Evolutionary conservation across 2,797 vertebrate genomes (phyloP).

Genomic region (Sebastes goodei): DNA sequence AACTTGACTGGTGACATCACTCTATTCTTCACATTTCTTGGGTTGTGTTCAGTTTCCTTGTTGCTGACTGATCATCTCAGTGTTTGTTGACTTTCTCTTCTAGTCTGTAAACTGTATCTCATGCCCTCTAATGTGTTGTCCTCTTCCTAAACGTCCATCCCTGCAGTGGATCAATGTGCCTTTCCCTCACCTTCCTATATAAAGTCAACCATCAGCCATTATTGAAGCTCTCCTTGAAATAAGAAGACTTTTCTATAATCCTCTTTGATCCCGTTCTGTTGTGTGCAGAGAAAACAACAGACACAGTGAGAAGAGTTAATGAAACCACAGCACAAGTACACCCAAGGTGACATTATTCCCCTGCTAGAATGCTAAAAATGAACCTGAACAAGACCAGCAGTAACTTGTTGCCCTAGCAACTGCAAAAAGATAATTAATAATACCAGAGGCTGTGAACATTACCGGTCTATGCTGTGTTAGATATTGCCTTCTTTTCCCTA

Average conservation of each 20-base stretch:
- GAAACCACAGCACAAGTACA: slow-evolving; percentile 28
- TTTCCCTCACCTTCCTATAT: background rate
- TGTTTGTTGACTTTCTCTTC: background rate
- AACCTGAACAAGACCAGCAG: background rate
- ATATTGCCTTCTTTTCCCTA: background rate
- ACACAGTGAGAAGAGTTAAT: background rate
- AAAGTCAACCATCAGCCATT: background rate
- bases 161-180: background rate
- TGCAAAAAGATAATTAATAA: slow-evolving; percentile 1
- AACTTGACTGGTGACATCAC: background rate
- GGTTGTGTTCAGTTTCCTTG: no score
- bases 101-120: background rate
- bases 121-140: background rate
- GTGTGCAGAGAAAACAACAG: background rate
- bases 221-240: background rate
- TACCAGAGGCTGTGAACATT: background rate
- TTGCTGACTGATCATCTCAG: no score
- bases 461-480: background rate
- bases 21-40: background rate
- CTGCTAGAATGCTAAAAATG: slow-evolving; percentile 11
- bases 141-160: background rate
- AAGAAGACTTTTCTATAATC: background rate
- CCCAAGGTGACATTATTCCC: background rate
- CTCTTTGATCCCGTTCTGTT: background rate
- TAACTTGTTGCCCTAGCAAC: slow-evolving; percentile 45